Evolutionary conservation across 2,888 invertebrate species (phyloP).

Genomic region (Allolobophora icterica): DNA sequence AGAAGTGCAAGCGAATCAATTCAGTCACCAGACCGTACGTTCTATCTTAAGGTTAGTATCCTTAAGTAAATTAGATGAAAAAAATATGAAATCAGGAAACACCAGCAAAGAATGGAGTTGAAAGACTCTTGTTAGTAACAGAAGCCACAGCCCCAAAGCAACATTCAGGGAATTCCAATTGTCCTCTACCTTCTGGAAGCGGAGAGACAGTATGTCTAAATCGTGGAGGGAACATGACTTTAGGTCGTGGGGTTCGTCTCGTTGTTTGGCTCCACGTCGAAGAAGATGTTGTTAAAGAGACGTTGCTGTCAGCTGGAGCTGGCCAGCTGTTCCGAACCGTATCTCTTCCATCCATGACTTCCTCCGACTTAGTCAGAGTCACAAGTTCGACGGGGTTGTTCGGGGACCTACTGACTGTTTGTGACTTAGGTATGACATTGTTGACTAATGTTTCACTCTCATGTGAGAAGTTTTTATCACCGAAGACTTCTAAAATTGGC

Average conservation of each 20-base stretch:
- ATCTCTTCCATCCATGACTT: background rate
- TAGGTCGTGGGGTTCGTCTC: background rate
- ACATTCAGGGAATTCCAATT: background rate
- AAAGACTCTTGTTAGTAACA: slow-evolving; percentile 13
- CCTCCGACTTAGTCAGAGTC: background rate
- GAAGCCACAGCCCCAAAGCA: background rate
- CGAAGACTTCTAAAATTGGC: background rate
- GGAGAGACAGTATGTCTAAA: background rate
- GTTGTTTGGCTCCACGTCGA: background rate
- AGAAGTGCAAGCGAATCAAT: background rate
- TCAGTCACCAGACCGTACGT: background rate
- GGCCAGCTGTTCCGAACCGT: background rate
- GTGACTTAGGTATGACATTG: slow-evolving; percentile 14
- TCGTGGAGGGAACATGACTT: background rate
- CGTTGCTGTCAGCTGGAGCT: background rate
- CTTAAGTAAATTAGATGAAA: too few relatives aligned
- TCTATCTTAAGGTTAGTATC: background rate
- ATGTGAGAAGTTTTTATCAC: background rate
- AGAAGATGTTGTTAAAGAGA: background rate
- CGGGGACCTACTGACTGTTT: background rate
- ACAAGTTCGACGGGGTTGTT: background rate
- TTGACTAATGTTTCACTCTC: slow-evolving; percentile 13
- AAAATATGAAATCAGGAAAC: background rate
- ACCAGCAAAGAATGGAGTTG: background rate
- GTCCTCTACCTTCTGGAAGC: slow-evolving; percentile 11